A percentile compares a stretch with the other conserved stretches of the same genome.
Conservation (phyloP, 2,797 vertebrate genomes). For the Muscicapa comitata region DNA sequence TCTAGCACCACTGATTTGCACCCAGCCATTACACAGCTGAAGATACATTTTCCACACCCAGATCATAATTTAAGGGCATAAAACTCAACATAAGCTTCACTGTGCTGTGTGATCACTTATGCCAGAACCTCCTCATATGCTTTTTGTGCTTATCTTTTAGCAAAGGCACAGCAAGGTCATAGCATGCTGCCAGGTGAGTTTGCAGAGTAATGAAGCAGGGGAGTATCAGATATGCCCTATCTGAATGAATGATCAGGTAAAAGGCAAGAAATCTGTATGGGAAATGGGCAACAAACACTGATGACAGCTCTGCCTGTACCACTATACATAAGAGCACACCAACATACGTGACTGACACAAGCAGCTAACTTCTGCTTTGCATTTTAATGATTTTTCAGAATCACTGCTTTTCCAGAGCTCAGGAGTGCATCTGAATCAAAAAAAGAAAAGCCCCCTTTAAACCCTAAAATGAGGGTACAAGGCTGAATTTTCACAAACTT, state of each 20-base stretch:
- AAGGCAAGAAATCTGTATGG: background rate
- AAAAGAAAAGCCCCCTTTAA: background rate
- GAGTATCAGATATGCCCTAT: background rate
- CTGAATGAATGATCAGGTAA: background rate
- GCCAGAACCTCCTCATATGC: background rate
- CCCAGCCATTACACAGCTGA: background rate
- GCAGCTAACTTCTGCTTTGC: background rate
- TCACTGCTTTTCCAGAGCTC: background rate
- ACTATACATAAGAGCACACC: rapidly evolving
- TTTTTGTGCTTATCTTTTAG: background rate
- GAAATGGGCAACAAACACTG: background rate
- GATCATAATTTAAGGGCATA: background rate
- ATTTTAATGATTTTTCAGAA: background rate
- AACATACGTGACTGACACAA: rapidly evolving
- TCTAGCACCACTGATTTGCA: background rate
- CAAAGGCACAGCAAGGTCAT: background rate
- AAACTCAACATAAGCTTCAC: background rate
- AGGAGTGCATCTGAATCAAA: background rate
- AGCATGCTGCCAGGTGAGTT: background rate
- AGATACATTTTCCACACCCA: background rate
- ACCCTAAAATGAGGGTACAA: background rate
- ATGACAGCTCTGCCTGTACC: background rate
- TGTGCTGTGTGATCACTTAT: background rate
- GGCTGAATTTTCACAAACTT: background rate
- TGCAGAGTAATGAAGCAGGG: background rate